These are phyloP conservation scores for Felis chaus DNA, from an alignment of 2,113 vertebrate genomes.

Conservation along the genomic window DNA sequence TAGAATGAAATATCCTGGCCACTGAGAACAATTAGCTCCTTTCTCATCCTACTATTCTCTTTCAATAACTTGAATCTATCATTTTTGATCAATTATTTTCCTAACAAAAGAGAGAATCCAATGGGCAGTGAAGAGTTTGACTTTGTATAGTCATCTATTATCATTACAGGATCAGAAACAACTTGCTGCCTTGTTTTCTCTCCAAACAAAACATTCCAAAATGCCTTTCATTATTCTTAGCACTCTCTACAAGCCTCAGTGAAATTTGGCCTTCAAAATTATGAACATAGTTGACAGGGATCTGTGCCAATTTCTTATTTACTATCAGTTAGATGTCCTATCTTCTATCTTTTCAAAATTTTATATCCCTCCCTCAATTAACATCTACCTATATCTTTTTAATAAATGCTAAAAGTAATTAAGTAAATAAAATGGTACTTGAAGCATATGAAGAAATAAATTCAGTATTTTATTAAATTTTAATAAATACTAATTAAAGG, in stretches of 20 bases:
- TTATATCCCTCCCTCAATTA: neutral
- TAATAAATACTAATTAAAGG: too few relatives aligned
- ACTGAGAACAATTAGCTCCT: neutral
- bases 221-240: neutral
- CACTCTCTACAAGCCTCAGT: neutral
- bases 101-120: conserved; percentile 40
- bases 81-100: conserved; percentile 36
- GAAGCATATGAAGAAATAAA: neutral
- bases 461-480: too few relatives aligned
- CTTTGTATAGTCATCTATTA: neutral
- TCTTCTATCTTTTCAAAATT: conserved; percentile 11
- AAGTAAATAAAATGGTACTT: conserved; percentile 6
- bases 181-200: neutral
- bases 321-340: neutral
- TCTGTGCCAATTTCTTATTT: conserved; percentile 10
- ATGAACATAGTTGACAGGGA: neutral
- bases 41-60: conserved; percentile 39
- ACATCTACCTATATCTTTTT: neutral
- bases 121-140: neutral
- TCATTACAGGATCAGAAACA: conserved; percentile 34
- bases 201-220: conserved; percentile 7
- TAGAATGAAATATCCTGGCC: neutral
- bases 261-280: neutral
- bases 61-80: neutral
- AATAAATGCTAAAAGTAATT: neutral